Evolutionary conservation across 2,113 vertebrate species (phyloP), one percentile per base, ranked within the genome.

Genomic region (Parus major): DNA sequence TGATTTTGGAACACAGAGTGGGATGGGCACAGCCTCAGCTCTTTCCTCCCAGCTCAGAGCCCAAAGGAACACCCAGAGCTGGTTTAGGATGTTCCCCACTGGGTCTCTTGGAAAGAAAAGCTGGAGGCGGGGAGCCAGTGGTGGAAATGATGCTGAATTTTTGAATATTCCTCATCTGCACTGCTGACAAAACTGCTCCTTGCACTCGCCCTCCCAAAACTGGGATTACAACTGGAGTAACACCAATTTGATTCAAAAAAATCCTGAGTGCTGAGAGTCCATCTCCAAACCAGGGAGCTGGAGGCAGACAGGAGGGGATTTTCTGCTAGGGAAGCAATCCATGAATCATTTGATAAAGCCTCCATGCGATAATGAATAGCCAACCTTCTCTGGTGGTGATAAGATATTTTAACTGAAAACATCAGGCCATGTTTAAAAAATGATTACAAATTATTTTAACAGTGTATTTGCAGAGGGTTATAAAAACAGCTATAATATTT

Each of bases 401-500:
- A 94, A 97, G 97, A 97, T 97, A 94, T 93, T 96, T 95, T 92
- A 93, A 96, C 80, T 83, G 84, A 91, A 96, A 95, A 94, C 95
- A 97, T 90, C 87, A 24, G 93, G 95, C 92, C 96, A 21, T 80
- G 96, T 96, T 98, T 96, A 94, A 97, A 94, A 96, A 97, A 96
- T 97, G 96, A 98, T 98, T 98, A 98, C 97, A 97, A 98, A 97
- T 98, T 97, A 98, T 98, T 98, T 98, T 96, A 98, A 96, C 96
- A 97, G 97, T 88, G 96, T 95, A 96, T 98, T 98, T 97, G 97
- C 97, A 92, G 96, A 98, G 96, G 97, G 97, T 98, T 98, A 97
- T 98, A 97, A 98, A 98, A 98, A 97, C 97, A 98, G 97, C 97
- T 97, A 96, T 98, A 97, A 98, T 98, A 97, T 98, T 98, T 98